Conservation (phyloP, 2,888 invertebrate species). For the Neria commutata region DNA sequence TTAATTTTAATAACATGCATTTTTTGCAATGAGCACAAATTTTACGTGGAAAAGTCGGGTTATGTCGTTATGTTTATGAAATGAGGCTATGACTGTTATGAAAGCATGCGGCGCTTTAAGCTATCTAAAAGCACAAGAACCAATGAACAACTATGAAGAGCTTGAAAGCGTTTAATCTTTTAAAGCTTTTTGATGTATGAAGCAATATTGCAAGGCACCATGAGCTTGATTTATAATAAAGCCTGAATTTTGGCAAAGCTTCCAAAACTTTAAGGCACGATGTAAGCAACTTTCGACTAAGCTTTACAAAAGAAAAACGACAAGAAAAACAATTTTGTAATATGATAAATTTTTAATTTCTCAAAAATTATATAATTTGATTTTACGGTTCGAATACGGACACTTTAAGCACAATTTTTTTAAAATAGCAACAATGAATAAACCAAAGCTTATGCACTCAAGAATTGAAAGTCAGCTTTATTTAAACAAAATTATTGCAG, state of each 20-base stretch:
- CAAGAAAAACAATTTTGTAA: not conserved
- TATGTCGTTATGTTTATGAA: not conserved
- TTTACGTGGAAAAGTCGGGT: not conserved
- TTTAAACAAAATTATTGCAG: too few species aligned
- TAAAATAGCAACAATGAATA: too few species aligned
- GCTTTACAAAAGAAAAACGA: not conserved
- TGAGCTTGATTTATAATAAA: too few species aligned
- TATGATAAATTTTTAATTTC: not conserved
- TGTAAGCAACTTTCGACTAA: too few species aligned
- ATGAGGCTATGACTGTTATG: too few species aligned
- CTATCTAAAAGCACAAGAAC: not conserved
- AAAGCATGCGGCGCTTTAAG: not conserved
- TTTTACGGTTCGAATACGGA: not conserved
- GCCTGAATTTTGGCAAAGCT: too few species aligned
- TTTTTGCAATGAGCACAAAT: not conserved
- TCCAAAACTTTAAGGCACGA: too few species aligned
- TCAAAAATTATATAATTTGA: not conserved
- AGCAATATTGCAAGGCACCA: too few species aligned
- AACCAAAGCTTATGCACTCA: not conserved
- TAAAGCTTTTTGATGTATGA: not conserved
- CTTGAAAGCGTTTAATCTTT: not conserved
- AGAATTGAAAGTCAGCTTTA: too few species aligned
- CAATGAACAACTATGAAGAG: not conserved
- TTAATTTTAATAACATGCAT: too few species aligned
- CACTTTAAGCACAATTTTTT: too few species aligned